A percentile compares a stretch with the other conserved stretches of the same genome.
phyloP scores from a whole-genome alignment of 2,888 invertebrate species.

The Ommatoiulus sabulosus region DNA sequence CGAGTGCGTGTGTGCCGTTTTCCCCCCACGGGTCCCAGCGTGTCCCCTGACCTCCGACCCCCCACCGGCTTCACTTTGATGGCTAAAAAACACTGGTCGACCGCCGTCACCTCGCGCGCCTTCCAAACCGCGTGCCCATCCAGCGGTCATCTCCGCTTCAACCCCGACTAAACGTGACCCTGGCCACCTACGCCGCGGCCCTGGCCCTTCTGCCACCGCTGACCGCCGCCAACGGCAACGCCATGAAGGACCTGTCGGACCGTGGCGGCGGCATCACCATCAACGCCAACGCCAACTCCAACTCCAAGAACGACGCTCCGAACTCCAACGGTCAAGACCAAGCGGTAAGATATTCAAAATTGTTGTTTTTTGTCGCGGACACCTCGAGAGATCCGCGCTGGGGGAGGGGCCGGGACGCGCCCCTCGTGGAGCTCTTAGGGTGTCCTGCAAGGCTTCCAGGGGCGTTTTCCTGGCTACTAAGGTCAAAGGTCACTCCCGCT shows the following conservation, averaged over 20 bases:
- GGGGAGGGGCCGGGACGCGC: not conserved
- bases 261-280: not conserved
- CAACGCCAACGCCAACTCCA: not conserved
- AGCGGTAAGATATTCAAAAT: not conserved
- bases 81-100: not conserved
- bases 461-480: too few species aligned
- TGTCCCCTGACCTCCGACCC: not conserved
- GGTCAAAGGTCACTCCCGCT: too few species aligned
- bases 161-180: not conserved
- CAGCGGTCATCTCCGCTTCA: not conserved
- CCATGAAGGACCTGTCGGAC: conserved; percentile 1
- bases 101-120: not conserved
- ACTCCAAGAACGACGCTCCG: not conserved
- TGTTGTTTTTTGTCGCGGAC: not conserved
- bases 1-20: not conserved
- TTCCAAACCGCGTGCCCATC: not conserved
- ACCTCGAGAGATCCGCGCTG: not conserved
- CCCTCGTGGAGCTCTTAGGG: too few species aligned
- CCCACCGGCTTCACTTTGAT: not conserved
- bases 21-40: not conserved
- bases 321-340: not conserved
- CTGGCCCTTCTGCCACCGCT: not conserved
- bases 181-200: not conserved
- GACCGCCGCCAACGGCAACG: not conserved
- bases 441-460: too few species aligned